Conservation (phyloP, 2,113 vertebrate species). For the Tricholaema leucomelas region DNA sequence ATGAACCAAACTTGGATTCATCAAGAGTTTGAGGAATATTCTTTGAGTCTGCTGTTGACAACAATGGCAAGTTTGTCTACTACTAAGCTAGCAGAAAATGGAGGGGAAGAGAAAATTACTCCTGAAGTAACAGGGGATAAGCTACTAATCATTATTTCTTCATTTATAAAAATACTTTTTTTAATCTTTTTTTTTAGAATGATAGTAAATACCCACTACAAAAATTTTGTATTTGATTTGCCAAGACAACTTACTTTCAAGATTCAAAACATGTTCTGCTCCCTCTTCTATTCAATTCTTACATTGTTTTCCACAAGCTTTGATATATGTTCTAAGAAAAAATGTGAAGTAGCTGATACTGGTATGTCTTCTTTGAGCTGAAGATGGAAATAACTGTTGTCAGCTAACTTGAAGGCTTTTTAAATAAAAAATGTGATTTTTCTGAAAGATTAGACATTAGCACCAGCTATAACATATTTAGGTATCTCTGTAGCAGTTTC, state of each 20-base stretch:
- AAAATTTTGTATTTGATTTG: neutral
- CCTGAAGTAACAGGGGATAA: neutral
- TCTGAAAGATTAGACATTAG: neutral
- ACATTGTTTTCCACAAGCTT: neutral
- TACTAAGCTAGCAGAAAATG: neutral
- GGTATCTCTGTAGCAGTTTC: neutral
- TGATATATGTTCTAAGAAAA: neutral
- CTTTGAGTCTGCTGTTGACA: neutral
- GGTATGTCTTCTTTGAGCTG: neutral
- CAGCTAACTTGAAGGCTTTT: neutral
- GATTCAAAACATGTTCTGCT: neutral
- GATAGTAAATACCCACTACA: neutral
- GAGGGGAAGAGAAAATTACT: neutral
- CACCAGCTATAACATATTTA: neutral
- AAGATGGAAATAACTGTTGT: neutral
- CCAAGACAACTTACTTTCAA: neutral
- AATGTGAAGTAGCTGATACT: neutral
- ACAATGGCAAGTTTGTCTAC: neutral
- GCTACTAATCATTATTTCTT: neutral
- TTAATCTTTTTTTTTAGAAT: neutral
- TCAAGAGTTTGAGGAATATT: neutral
- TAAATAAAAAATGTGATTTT: neutral
- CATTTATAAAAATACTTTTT: neutral
- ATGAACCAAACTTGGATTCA: neutral
- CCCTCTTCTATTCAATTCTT: neutral